A percentile compares a stretch with the other conserved stretches of the same genome.
phyloP scores from a whole-genome alignment of 2,888 invertebrate genomes.

The Campaea margaritaria region DNA sequence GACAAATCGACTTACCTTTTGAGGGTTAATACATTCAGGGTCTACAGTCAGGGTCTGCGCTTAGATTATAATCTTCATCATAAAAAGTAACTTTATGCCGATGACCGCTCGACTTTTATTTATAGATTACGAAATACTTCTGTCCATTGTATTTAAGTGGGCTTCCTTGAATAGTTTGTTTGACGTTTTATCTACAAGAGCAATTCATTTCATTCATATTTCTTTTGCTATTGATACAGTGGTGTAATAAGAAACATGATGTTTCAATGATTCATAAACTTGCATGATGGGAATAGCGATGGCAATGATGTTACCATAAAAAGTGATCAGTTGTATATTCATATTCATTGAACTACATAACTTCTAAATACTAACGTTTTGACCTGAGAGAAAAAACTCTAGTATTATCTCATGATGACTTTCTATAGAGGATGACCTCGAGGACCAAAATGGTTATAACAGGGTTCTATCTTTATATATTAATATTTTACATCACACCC shows the following conservation, averaged over 20 bases:
- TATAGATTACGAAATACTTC: constrained; percentile 32
- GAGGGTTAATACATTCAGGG: constrained; percentile 59
- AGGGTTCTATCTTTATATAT: constrained; percentile 17
- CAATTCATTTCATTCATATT: constrained; percentile 25
- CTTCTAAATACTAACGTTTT: too few relatives aligned
- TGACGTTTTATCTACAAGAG: constrained; percentile 22
- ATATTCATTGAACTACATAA: too few relatives aligned
- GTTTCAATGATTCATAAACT: background rate
- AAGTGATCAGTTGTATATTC: too few relatives aligned
- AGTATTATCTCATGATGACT: too few relatives aligned
- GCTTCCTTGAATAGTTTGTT: constrained; percentile 22
- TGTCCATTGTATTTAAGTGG: constrained; percentile 19
- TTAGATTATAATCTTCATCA: constrained; percentile 62
- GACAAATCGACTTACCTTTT: constrained; percentile 80
- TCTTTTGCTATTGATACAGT: constrained; percentile 14
- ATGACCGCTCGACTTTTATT: constrained; percentile 41
- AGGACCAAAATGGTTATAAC: background rate
- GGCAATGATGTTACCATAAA: too few relatives aligned
- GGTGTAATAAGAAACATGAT: background rate
- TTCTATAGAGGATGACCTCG: background rate
- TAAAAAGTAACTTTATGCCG: constrained; percentile 36
- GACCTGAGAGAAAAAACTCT: too few relatives aligned
- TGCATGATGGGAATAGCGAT: background rate
- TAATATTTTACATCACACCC: constrained; percentile 42
- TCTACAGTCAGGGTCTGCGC: constrained; percentile 60